A percentile compares a stretch with the other conserved stretches of the same genome.
Conservation (phyloP, 2,797 vertebrate genomes). For the Cyclopterus lumpus region DNA sequence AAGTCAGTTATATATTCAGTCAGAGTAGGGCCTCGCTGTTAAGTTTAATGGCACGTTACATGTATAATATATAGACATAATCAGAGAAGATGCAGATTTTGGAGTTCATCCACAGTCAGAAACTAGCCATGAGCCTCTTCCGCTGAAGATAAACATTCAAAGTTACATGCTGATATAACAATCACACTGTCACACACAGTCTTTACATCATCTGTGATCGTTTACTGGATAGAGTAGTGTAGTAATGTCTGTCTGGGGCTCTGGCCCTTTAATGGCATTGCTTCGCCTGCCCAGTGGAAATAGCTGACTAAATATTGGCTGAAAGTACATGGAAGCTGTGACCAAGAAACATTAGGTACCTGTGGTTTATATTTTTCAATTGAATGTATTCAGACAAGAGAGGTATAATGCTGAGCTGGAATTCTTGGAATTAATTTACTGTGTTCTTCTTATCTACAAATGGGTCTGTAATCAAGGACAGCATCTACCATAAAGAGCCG, state of each 20-base stretch:
- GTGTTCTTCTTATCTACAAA: slow-evolving; percentile 31
- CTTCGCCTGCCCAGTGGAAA: slow-evolving; percentile 73
- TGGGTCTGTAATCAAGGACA: slow-evolving; percentile 32
- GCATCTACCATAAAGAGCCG: slow-evolving; percentile 31
- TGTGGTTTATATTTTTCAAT: slow-evolving; percentile 43
- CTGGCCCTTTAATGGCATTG: slow-evolving; percentile 47
- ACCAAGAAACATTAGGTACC: slow-evolving; percentile 74
- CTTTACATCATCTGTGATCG: slow-evolving; percentile 56
- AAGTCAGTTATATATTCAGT: slow-evolving; percentile 17
- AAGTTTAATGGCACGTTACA: slow-evolving; percentile 4
- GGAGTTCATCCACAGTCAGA: slow-evolving; percentile 2
- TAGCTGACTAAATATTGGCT: slow-evolving; percentile 63
- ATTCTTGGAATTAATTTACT: slow-evolving; percentile 9
- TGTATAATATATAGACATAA: not conserved
- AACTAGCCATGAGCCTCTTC: not conserved
- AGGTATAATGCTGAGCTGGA: slow-evolving; percentile 18
- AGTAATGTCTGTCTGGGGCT: slow-evolving; percentile 68
- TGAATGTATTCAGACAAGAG: slow-evolving; percentile 46
- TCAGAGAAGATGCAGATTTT: slow-evolving; percentile 5
- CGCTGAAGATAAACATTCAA: slow-evolving; percentile 17
- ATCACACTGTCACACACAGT: slow-evolving; percentile 25
- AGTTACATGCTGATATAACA: slow-evolving; percentile 37
- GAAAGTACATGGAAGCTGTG: slow-evolving; percentile 67
- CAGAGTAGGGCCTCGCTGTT: not conserved
- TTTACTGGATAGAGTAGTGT: slow-evolving; percentile 44